Evolutionary conservation across 2,797 vertebrate species (phyloP).

Genomic region (Poecilia gillii): DNA sequence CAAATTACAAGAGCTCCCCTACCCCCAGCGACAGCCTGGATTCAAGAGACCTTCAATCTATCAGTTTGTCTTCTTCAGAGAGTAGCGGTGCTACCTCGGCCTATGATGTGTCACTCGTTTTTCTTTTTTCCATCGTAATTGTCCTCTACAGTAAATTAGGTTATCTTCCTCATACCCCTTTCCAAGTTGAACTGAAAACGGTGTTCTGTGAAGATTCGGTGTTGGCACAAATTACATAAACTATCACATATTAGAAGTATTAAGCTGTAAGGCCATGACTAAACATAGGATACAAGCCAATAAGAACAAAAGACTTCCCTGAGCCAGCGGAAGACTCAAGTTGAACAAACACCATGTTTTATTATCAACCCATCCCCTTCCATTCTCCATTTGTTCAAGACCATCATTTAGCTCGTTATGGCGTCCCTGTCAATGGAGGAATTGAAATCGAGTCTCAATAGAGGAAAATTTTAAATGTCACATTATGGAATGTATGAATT

Average conservation of each 20-base stretch:
- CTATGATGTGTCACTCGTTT: constrained; percentile 53
- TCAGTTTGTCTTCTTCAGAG: constrained; percentile 77
- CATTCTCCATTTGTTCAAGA: constrained; percentile 64
- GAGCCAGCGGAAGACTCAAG: constrained; percentile 55
- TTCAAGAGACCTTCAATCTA: constrained; percentile 78
- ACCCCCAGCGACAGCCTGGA: constrained; percentile 75
- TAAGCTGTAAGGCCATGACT: constrained; percentile 54
- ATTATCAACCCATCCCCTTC: constrained; percentile 62
- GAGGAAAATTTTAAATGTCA: constrained; percentile 57
- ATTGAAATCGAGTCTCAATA: constrained; percentile 25
- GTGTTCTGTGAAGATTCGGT: constrained; percentile 44
- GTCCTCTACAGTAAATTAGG: constrained; percentile 60
- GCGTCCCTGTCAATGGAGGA: constrained; percentile 57
- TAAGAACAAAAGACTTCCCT: constrained; percentile 56
- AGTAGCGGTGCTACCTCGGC: constrained; percentile 66
- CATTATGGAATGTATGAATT: constrained; percentile 67
- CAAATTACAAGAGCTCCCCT: constrained; percentile 81
- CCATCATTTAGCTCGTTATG: constrained; percentile 67
- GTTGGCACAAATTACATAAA: constrained; percentile 43
- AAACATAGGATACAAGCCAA: constrained; percentile 52
- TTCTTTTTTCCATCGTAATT: constrained; percentile 57
- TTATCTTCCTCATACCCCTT: constrained; percentile 56
- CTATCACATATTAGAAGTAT: constrained; percentile 51
- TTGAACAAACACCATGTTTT: constrained; percentile 73
- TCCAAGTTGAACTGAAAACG: constrained; percentile 54